Percentiles rank a stretch among this genome's conserved stretches.
Evolutionary conservation across 2,797 vertebrate species (phyloP).

Genomic region (Lutjanus argentimaculatus): DNA sequence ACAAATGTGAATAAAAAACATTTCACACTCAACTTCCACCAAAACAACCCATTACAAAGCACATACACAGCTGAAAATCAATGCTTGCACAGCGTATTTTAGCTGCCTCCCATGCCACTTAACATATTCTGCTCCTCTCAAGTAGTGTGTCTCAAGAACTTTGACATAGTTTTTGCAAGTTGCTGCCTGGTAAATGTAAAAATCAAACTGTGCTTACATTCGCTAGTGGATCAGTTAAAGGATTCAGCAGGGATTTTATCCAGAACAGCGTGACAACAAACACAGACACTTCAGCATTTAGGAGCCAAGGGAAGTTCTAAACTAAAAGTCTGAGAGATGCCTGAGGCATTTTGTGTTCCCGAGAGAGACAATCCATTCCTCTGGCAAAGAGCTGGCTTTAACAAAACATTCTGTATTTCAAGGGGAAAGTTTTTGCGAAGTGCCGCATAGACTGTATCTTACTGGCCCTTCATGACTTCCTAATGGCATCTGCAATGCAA

Average conservation of each 20-base stretch:
- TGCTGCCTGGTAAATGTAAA: constrained; percentile 56
- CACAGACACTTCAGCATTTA: constrained; percentile 63
- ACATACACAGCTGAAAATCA: constrained; percentile 20
- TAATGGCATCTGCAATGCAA: constrained; percentile 17
- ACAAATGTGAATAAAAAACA: constrained; percentile 30
- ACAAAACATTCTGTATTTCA: constrained; percentile 46
- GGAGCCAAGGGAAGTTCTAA: constrained; percentile 60
- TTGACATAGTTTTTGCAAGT: constrained; percentile 65
- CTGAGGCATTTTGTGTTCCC: constrained; percentile 58
- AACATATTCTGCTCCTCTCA: constrained; percentile 33
- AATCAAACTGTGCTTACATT: constrained; percentile 62
- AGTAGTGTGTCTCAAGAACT: constrained; percentile 38
- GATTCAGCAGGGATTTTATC: constrained; percentile 57
- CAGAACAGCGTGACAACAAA: constrained; percentile 70
- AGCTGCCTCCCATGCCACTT: constrained; percentile 38
- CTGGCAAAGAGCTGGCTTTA: constrained; percentile 48
- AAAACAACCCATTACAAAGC: constrained; percentile 35
- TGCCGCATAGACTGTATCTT: constrained; percentile 10
- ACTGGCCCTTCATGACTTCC: constrained; percentile 8
- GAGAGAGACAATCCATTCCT: constrained; percentile 62
- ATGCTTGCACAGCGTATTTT: constrained; percentile 30
- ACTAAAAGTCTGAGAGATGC: constrained; percentile 62
- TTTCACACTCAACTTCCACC: constrained; percentile 36
- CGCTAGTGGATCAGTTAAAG: constrained; percentile 49
- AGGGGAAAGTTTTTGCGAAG: constrained; percentile 36